Percentiles rank a stretch among this genome's conserved stretches.
Evolutionary conservation across 1,140 invertebrate genomes (phyloP).

Genomic region (Heliothis subflexa): DNA sequence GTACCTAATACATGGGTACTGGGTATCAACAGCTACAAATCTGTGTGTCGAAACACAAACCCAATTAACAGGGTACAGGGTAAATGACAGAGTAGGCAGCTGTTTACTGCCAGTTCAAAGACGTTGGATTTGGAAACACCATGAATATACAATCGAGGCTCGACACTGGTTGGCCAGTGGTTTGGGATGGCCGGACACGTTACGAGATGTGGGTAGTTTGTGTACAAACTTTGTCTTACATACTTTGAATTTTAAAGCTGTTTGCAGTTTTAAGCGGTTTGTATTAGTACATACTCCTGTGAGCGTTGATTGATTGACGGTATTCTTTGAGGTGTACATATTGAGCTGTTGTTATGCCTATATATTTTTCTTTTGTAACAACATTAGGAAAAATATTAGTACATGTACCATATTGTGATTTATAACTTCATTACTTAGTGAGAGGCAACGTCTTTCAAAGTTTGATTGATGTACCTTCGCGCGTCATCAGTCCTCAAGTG

Average conservation of each 20-base stretch:
- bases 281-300: too few species aligned
- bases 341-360: too few species aligned
- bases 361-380: too few species aligned
- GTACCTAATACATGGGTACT: too few species aligned
- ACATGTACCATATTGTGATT: not conserved
- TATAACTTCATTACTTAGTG: not conserved
- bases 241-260: too few species aligned
- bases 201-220: not conserved
- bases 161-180: not conserved
- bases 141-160: slow-evolving; percentile 9
- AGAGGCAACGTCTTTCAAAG: not conserved
- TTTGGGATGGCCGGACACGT: not conserved
- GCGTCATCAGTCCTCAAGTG: not conserved
- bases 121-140: slow-evolving; percentile 12
- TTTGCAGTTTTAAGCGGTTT: too few species aligned
- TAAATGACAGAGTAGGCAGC: slow-evolving; percentile 7
- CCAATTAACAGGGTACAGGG: slow-evolving; percentile 8
- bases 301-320: too few species aligned
- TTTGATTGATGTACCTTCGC: slow-evolving; percentile 3
- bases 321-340: too few species aligned
- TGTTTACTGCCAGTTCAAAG: slow-evolving; percentile 19
- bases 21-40: not conserved
- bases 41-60: not conserved
- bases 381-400: not conserved
- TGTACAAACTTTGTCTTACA: too few species aligned